phyloP scores from a whole-genome alignment of 1,140 invertebrate genomes.

The Aplysia californica region DNA sequence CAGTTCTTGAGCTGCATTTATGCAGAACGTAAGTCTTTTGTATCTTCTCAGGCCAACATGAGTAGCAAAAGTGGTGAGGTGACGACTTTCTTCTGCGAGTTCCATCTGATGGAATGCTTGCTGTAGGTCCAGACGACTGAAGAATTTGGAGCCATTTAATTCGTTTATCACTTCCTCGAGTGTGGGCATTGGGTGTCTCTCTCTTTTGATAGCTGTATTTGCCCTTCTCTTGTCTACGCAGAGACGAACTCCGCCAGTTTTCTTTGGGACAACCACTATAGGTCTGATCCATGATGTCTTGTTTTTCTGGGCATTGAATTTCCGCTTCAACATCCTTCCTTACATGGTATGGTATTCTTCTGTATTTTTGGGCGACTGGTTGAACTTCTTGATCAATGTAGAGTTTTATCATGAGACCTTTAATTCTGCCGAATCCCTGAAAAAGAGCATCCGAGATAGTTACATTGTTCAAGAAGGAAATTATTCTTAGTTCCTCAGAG shows the following conservation, averaged over 20 bases:
- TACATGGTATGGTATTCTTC: no score
- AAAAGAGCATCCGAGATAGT: no score
- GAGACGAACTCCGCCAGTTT: constrained; percentile 44
- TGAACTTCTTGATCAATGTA: no score
- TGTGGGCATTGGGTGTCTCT: constrained; percentile 51
- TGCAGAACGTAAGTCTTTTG: constrained; percentile 40
- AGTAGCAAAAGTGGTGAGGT: constrained; percentile 48
- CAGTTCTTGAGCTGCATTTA: constrained; percentile 41
- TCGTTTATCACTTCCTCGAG: constrained; percentile 44
- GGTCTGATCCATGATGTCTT: constrained; percentile 51
- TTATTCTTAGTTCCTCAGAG: no score
- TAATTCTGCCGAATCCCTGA: no score
- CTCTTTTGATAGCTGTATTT: constrained; percentile 50
- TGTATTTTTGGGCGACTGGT: no score
- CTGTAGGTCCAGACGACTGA: constrained; percentile 51
- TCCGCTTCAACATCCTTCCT: no score
- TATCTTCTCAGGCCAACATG: constrained; percentile 36
- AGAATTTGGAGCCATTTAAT: constrained; percentile 44
- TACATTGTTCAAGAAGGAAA: no score
- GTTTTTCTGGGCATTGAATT: constrained; percentile 36
- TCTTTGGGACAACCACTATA: constrained; percentile 48
- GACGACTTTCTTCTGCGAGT: constrained; percentile 34
- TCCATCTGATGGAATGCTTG: constrained; percentile 47
- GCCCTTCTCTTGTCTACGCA: constrained; percentile 54
- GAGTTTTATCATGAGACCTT: no score